Conservation (phyloP, 2,888 invertebrate genomes). For the Dysmachus trigonus region DNA sequence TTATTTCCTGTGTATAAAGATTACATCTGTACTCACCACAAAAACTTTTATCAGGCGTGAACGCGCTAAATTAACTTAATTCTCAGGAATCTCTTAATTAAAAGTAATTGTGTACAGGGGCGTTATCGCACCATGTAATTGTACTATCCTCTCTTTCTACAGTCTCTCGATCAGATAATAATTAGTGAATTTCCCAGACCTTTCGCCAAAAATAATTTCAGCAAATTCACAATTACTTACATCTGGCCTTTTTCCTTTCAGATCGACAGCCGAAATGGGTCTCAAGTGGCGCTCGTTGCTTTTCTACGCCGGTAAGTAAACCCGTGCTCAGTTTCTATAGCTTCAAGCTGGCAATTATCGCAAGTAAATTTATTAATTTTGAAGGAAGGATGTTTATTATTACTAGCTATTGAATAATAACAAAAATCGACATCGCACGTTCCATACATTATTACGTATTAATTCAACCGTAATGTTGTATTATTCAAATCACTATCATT, state of each 20-base stretch:
- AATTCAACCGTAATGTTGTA: background rate
- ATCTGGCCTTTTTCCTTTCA: constrained; percentile 36
- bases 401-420: background rate
- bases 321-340: background rate
- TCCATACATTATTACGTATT: background rate
- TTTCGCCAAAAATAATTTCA: background rate
- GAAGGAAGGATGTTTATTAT: background rate
- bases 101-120: background rate
- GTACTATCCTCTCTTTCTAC: background rate
- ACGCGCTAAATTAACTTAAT: background rate
- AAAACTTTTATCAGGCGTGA: background rate
- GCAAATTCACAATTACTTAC: background rate
- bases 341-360: background rate
- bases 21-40: background rate
- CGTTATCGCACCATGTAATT: background rate
- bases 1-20: background rate
- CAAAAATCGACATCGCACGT: background rate
- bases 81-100: background rate
- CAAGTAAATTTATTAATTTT: background rate
- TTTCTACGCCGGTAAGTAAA: constrained; percentile 42
- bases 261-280: constrained; percentile 45
- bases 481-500: background rate
- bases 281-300: constrained; percentile 39
- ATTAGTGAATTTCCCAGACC: constrained; percentile 21
- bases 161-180: background rate